Conservation (phyloP, 2,113 vertebrate genomes). For the Urocynchramus pylzowi region DNA sequence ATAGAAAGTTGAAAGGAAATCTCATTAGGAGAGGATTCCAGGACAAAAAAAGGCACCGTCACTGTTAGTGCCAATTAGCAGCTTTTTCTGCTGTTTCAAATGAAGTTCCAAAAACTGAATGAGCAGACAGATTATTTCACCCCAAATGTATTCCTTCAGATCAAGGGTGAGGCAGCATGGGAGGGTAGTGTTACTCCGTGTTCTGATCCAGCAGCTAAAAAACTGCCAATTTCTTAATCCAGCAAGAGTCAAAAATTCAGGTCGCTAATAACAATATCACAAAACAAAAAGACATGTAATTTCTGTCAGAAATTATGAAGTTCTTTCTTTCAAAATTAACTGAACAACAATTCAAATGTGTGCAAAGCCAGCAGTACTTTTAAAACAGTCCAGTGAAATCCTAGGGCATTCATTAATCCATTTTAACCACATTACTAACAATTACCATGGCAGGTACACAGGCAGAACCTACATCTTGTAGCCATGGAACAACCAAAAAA, state of each 20-base stretch:
- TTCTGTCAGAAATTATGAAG: not conserved
- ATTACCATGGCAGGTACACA: not conserved
- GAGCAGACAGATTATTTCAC: not conserved
- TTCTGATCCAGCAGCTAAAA: not conserved
- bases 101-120: not conserved
- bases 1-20: conserved; percentile 25
- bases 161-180: not conserved
- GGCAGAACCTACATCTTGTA: not conserved
- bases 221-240: not conserved
- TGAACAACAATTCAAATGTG: not conserved
- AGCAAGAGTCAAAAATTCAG: not conserved
- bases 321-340: not conserved
- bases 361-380: not conserved
- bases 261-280: not conserved
- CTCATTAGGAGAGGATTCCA: conserved; percentile 31
- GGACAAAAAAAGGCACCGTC: not conserved
- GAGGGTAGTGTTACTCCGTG: not conserved
- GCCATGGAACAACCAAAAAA: not conserved
- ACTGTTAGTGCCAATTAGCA: conserved; percentile 4
- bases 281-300: not conserved
- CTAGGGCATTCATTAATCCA: not conserved
- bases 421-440: not conserved
- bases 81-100: conserved; percentile 17
- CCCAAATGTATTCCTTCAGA: not conserved
- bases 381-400: not conserved